Evolutionary conservation across 2,888 invertebrate genomes (phyloP).

Genomic region (Augochlorella aurata): DNA sequence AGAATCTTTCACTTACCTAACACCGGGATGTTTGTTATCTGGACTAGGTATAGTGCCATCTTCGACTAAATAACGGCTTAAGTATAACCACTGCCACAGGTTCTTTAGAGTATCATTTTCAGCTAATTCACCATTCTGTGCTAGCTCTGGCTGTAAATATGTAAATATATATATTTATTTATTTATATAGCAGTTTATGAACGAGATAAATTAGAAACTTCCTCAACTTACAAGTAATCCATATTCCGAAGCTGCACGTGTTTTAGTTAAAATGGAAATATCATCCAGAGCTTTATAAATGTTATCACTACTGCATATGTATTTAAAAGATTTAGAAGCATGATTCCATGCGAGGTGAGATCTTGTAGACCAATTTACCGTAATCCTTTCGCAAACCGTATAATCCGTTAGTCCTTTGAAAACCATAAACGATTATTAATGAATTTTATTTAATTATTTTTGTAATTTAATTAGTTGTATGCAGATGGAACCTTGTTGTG

Average conservation of each 20-base stretch:
- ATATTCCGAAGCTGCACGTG: constrained; percentile 88
- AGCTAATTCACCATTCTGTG: constrained; percentile 90
- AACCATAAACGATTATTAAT: constrained; percentile 11
- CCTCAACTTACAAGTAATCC: constrained; percentile 87
- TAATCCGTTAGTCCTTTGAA: constrained; percentile 86
- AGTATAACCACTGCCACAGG: constrained; percentile 92
- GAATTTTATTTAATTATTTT: constrained; percentile 78
- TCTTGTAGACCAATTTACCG: constrained; percentile 90
- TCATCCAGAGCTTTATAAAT: constrained; percentile 85
- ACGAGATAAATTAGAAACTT: constrained; percentile 23
- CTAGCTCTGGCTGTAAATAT: constrained; percentile 86
- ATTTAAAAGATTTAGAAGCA: constrained; percentile 86
- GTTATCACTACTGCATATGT: constrained; percentile 83
- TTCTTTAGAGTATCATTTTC: constrained; percentile 89
- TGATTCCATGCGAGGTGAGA: constrained; percentile 90
- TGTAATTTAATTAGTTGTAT: not conserved
- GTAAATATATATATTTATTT: not conserved
- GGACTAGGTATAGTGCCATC: constrained; percentile 85
- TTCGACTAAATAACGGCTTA: constrained; percentile 87
- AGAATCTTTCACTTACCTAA: constrained; percentile 75
- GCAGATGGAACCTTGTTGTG: constrained; percentile 73
- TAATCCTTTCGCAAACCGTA: constrained; percentile 91
- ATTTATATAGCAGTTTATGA: constrained; percentile 18
- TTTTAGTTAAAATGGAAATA: constrained; percentile 88
- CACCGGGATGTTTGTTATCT: constrained; percentile 86